phyloP scores from a whole-genome alignment of 2,888 invertebrate genomes.

The Barypeithes pellucidus region DNA sequence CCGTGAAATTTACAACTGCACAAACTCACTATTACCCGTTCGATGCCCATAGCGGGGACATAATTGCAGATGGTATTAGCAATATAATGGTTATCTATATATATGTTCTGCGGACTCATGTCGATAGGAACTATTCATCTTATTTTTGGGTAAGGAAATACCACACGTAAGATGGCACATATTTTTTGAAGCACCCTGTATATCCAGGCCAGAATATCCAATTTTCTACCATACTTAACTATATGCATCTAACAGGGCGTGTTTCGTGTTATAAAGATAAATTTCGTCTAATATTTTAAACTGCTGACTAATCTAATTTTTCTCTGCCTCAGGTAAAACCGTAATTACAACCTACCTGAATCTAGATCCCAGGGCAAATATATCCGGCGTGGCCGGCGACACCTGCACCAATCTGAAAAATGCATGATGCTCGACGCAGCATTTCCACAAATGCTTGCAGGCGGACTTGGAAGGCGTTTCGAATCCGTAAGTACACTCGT shows the following conservation, averaged over 20 bases:
- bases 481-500: constrained; percentile 96
- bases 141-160: no score
- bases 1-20: no score
- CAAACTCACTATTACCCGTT: no score
- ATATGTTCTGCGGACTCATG: no score
- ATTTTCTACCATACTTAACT: constrained; percentile 1
- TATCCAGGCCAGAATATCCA: neutral
- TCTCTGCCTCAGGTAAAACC: constrained; percentile 16
- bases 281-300: constrained; percentile 17
- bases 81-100: no score
- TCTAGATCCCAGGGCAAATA: constrained; percentile 85
- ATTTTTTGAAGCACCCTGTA: no score
- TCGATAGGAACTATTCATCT: no score
- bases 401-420: constrained; percentile 92
- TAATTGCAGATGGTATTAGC: no score
- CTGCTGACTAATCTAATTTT: constrained; percentile 16
- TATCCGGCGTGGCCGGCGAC: constrained; percentile 83
- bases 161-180: no score
- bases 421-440: constrained; percentile 96
- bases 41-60: no score
- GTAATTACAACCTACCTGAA: constrained; percentile 73
- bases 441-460: constrained; percentile 96
- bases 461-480: constrained; percentile 93
- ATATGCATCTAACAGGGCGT: neutral
- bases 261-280: constrained; percentile 3